Percentiles rank a stretch among this genome's conserved stretches.
Evolutionary conservation across 2,797 vertebrate species (phyloP).

Genomic region (Syngnathus rostellatus): DNA sequence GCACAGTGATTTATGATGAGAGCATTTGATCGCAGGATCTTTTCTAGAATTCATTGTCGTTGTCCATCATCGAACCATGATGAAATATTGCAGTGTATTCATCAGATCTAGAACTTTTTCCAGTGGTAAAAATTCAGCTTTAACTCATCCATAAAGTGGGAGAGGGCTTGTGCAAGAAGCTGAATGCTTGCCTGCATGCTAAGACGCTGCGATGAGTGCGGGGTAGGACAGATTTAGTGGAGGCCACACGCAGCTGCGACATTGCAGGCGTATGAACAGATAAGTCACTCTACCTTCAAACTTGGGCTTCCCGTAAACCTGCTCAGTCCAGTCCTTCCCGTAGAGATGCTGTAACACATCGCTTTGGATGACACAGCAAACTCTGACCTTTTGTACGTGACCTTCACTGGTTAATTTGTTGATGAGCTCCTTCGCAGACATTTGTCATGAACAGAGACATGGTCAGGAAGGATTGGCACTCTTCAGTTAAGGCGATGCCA

Average conservation of each 20-base stretch:
- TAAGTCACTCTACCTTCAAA: conserved; percentile 22
- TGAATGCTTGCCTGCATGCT: conserved; percentile 5
- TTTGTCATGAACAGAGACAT: neutral
- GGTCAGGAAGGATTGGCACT: neutral
- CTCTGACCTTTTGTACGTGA: conserved; percentile 6
- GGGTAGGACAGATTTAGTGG: conserved; percentile 6
- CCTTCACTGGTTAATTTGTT: neutral
- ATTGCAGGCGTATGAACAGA: neutral
- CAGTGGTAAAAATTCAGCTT: neutral
- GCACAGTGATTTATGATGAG: neutral
- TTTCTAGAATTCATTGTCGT: conserved; percentile 12
- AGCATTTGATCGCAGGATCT: neutral
- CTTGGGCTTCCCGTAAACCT: conserved; percentile 9
- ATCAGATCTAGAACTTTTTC: neutral
- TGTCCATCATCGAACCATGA: conserved; percentile 9
- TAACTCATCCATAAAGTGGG: too few species aligned
- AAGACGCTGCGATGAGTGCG: conserved; percentile 17
- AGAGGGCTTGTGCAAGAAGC: neutral
- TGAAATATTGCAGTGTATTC: conserved; percentile 9
- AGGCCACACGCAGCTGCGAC: conserved; percentile 21
- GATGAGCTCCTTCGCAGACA: neutral
- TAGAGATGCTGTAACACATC: conserved; percentile 30
- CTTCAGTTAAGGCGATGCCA: too few species aligned
- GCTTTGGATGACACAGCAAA: conserved; percentile 18
- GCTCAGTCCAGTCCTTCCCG: conserved; percentile 12